phyloP scores from a whole-genome alignment of 2,113 vertebrate species.

The Lophura nycthemera region DNA sequence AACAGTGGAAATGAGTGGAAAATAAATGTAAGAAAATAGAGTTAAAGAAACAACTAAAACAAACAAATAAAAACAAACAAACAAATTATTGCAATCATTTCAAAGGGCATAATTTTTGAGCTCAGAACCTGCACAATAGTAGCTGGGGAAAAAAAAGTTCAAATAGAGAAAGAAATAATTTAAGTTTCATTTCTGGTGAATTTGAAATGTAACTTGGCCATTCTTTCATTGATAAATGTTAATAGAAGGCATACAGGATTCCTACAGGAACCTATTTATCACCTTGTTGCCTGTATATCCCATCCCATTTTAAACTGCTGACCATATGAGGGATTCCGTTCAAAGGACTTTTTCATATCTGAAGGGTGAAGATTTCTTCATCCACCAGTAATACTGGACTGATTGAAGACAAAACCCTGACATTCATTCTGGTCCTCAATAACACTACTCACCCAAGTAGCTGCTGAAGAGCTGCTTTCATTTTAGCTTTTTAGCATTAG shows the following conservation, averaged over 20 bases:
- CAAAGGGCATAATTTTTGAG: not conserved
- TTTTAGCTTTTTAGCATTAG: not conserved
- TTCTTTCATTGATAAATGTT: not conserved
- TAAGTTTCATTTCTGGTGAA: not conserved
- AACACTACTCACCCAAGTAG: not conserved
- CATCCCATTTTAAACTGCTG: not conserved
- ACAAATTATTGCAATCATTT: not conserved
- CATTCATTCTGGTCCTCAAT: not conserved
- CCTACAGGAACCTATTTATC: not conserved
- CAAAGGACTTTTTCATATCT: not conserved
- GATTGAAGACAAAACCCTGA: not conserved
- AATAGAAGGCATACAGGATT: not conserved
- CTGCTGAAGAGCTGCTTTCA: not conserved
- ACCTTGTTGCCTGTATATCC: not conserved
- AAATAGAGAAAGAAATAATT: not conserved
- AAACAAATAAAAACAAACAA: too few relatives aligned
- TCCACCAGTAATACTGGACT: not conserved
- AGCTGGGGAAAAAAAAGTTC: not conserved
- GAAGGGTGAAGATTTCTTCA: not conserved
- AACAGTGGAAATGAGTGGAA: not conserved
- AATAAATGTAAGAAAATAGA: not conserved
- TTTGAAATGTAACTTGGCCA: not conserved
- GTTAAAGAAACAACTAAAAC: not conserved
- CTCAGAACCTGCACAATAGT: not conserved
- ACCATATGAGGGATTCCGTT: not conserved